Evolutionary conservation across 2,888 invertebrate genomes (phyloP).

Genomic region (Philaethria dido): DNA sequence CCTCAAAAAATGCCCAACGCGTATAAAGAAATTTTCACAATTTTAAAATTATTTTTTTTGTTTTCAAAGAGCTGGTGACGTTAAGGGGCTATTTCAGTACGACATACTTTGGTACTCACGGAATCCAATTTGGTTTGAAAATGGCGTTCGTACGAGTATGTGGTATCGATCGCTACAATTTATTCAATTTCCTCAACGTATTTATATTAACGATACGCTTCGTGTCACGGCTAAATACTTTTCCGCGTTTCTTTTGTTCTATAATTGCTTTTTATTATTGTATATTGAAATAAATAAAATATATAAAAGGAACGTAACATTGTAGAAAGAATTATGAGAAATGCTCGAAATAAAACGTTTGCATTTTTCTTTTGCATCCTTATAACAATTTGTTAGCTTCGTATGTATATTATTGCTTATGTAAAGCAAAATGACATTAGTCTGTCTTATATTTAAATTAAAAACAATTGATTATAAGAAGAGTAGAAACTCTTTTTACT

Average conservation of each 20-base stretch:
- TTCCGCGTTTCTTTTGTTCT: conserved; percentile 12
- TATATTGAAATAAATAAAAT: neutral
- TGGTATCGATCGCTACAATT: conserved; percentile 18
- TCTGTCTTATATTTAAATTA: too few relatives aligned
- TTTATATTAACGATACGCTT: conserved; percentile 20
- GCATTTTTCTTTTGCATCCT: too few relatives aligned
- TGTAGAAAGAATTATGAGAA: neutral
- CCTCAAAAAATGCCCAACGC: too few relatives aligned
- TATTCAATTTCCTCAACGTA: conserved; percentile 28
- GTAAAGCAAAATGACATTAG: too few relatives aligned
- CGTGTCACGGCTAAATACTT: conserved; percentile 24
- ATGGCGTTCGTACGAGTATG: conserved; percentile 20
- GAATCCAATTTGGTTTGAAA: conserved; percentile 32
- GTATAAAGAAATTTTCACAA: too few relatives aligned
- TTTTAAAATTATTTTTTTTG: too few relatives aligned
- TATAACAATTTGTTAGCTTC: too few relatives aligned
- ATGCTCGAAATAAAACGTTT: neutral
- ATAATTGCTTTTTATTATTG: conserved; percentile 12
- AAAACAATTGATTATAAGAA: too few relatives aligned
- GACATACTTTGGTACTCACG: conserved; percentile 20
- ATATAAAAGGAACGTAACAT: neutral
- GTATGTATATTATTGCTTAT: too few relatives aligned
- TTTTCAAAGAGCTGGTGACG: neutral
- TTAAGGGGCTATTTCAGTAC: conserved; percentile 15
- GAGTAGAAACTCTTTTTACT: too few relatives aligned